These are phyloP conservation scores for Syrrhaptes paradoxus DNA, from an alignment of 2,113 vertebrate genomes.

Conservation along the genomic window DNA sequence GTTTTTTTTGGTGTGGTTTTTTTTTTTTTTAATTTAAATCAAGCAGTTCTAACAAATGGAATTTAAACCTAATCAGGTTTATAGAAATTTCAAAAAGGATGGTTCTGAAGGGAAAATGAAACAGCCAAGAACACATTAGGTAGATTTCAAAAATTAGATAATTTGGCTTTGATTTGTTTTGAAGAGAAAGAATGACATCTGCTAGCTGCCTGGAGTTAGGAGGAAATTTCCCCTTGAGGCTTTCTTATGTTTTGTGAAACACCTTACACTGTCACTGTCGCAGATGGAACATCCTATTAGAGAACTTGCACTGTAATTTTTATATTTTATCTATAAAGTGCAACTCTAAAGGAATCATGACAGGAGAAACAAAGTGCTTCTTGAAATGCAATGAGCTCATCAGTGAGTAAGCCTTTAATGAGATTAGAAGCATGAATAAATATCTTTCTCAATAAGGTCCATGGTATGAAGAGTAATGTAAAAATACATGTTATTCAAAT, in stretches of 20 bases:
- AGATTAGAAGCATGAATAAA: slow-evolving; percentile 37
- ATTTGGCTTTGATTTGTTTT: slow-evolving; percentile 9
- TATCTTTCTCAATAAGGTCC: background rate
- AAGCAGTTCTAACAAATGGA: background rate
- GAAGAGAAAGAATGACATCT: background rate
- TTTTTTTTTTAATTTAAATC: background rate
- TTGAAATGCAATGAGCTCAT: slow-evolving; percentile 31
- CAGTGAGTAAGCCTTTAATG: slow-evolving; percentile 37
- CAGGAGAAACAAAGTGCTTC: background rate
- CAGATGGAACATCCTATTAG: slow-evolving; percentile 31
- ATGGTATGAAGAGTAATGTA: background rate
- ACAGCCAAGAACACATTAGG: background rate
- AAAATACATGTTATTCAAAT: background rate
- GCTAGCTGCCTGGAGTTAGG: background rate
- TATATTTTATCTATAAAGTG: slow-evolving; percentile 18
- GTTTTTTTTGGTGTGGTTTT: too few relatives aligned
- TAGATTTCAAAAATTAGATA: background rate
- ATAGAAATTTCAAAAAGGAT: background rate
- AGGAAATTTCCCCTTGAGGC: background rate
- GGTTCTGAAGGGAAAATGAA: background rate
- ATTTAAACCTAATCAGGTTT: background rate
- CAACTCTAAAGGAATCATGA: background rate
- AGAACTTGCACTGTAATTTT: background rate
- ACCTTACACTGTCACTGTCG: background rate
- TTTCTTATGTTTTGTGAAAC: background rate